phyloP scores from a whole-genome alignment of 2,888 invertebrate species.

The Adineta ricciae region DNA sequence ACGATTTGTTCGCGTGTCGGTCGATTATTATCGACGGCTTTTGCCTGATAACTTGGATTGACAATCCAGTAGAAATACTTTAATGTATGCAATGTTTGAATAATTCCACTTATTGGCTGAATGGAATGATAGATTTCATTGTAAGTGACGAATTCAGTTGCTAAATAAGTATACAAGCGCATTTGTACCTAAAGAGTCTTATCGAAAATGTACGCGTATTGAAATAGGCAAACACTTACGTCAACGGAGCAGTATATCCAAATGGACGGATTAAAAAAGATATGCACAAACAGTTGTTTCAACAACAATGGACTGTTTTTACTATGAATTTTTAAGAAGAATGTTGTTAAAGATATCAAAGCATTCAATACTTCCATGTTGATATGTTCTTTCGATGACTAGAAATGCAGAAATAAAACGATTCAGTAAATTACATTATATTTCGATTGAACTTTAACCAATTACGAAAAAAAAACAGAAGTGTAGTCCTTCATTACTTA shows the following conservation, averaged over 20 bases:
- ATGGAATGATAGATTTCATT: conserved; percentile 94
- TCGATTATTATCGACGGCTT: conserved; percentile 53
- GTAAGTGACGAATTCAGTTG: conserved; percentile 91
- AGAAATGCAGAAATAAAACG: background rate
- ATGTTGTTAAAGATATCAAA: conserved; percentile 50
- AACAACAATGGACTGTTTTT: conserved; percentile 44
- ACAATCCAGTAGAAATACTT: conserved; percentile 99
- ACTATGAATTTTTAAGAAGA: conserved; percentile 43
- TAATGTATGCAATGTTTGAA: conserved; percentile 93
- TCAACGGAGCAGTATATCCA: conserved; percentile 97
- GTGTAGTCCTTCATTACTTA: too few relatives aligned
- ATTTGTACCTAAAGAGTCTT: conserved; percentile 59
- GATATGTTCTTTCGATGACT: conserved; percentile 66
- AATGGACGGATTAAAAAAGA: conserved; percentile 93
- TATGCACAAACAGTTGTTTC: conserved; percentile 88
- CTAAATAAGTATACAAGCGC: conserved; percentile 83
- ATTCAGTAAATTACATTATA: too few relatives aligned
- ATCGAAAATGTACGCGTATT: conserved; percentile 4
- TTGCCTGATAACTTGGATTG: conserved; percentile 67
- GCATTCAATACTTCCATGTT: conserved; percentile 77
- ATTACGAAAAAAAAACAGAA: too few relatives aligned
- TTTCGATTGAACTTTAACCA: too few relatives aligned
- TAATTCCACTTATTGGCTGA: conserved; percentile 83
- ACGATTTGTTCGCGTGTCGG: conserved; percentile 23
- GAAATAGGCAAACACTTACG: conserved; percentile 53